Evolutionary conservation across 30 jellyfish, hydroid and myxozoan species (phyloP), one percentile per base, ranked within the genome.

Genomic region (Catostylus mosaicus): DNA sequence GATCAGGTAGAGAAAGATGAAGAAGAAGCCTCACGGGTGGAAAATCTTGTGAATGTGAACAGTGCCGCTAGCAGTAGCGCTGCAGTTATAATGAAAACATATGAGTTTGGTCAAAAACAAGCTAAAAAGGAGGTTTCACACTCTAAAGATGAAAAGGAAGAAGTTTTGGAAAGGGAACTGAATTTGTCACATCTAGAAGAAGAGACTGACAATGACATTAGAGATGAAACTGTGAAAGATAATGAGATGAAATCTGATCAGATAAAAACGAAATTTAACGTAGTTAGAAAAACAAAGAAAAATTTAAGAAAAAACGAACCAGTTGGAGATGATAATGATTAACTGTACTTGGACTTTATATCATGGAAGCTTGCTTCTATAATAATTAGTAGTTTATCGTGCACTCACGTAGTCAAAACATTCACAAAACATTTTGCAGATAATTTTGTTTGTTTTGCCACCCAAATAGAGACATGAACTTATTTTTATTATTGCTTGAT

Each of bases 91-190:
- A 77, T 77, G 88, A 35, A 57, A 52, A 34, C 88, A 3, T 77
- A 77, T 23, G 79, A 77, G 29, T 57, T 77, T 37, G 88, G 88
- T 8, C 70, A 59, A 34, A 60, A 60, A 24, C 68, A 77, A 9
- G 32, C 71, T 12, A 56, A 43, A 47, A 22, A 43, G 45, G 30
- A 32, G 18, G 32, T 0, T 27, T 32, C 19, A 4, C 11, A 34
- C 19, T 30, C 33, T 0, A 60, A 36, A 0, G 45, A 1, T 35
- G 34, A 9, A 31, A 35, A 72, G n/a, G 14, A 10, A 23, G 70
- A 46, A n/a, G 67, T 24, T 0, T 14, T 3, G 18, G 65, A 26
- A 14, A 77, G 38, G 48, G 70, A 34, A 46, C 69, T 77, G 14
- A 30, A 16, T 38, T 36, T 77, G 65, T 35, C 88, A 0, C 88